Conservation (phyloP, 2,888 invertebrate genomes). For the Tetropium fuscum region DNA sequence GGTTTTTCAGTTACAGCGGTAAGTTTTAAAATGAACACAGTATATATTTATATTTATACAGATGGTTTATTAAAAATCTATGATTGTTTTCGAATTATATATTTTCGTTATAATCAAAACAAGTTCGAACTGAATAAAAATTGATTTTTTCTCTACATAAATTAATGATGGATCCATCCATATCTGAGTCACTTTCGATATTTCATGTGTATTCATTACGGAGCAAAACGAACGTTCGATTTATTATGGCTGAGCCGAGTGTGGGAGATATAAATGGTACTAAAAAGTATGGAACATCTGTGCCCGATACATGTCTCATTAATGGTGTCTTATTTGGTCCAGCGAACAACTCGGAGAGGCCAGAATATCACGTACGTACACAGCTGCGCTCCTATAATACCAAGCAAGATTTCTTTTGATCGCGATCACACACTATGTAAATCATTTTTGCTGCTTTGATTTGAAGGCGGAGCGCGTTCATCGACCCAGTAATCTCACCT, state of each 20-base stretch:
- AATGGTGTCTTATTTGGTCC: conserved; percentile 14
- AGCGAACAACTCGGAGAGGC: conserved; percentile 1
- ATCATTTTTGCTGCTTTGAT: not conserved
- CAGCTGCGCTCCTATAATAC: not conserved
- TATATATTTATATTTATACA: too few species aligned
- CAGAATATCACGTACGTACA: not conserved
- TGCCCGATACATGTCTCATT: conserved; percentile 8
- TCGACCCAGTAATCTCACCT: conserved; percentile 9
- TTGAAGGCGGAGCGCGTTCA: not conserved
- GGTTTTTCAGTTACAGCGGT: too few species aligned
- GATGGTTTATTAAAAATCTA: too few species aligned
- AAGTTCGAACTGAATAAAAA: too few species aligned
- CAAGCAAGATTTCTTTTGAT: not conserved
- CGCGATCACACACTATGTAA: not conserved
- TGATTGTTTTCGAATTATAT: too few species aligned
- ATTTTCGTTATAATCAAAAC: too few species aligned
- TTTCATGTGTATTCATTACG: conserved; percentile 1
- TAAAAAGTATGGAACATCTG: conserved; percentile 16
- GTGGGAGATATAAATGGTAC: conserved; percentile 9
- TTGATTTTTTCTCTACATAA: too few species aligned
- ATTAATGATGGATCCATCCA: not conserved
- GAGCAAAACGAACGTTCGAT: not conserved
- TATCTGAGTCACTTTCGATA: conserved; percentile 1
- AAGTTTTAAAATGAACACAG: too few species aligned
- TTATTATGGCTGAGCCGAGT: conserved; percentile 1